Base-by-base conservation (phyloP, 1,140 invertebrate genomes). In the Pseudomyrmex pallidus region DNA sequence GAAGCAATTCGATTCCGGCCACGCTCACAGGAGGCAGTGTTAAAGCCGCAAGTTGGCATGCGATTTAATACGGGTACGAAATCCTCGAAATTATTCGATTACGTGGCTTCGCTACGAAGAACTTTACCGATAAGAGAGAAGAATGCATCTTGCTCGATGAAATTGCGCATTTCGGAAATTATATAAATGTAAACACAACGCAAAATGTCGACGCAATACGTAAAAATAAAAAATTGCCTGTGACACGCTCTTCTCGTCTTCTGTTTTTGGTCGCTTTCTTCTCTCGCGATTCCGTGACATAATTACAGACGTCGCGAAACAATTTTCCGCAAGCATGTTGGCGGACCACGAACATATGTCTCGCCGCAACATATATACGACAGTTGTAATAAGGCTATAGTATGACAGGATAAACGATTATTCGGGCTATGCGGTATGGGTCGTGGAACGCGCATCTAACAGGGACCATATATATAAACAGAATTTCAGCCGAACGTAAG, bases 81-180 rank as follows among this genome's bases (percentile, higher is more conserved):
- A 80, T 80, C 76, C 66, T 80, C 64, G 22, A 80, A 80, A 80
- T 80, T 80, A 80, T 80, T 80, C 56, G 66, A 70, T 80, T 59
- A 72, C 66, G 66, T 59, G n/a, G 66, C 54, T 17, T 9, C 50
- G 50, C 62, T 56, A 12, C 13, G 35, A 68, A 78, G 52, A 80
- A 77, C 44, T 77, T 67, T 77, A 44, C 25, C 62, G 76, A 80
- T 59, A 80, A 80, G 48, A 22, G 5, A 44, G 44, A 2, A n/a
- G 54, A 70, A 15, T 46, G 63, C 74, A 56, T 77, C 63, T 35
- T 77, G 15, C 63, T 22, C 12, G 5, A 17, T 56, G 17, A 44
- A 48, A 44, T 12, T 15, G 76, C 54, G 17, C 35, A 54, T 78
- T 44, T 68, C 0, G 25, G 70, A n/a, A 64, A 44, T 46, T 59